Percentiles rank a stretch among this genome's conserved stretches.
These are phyloP conservation scores for Hydrocynus forskahlii DNA, from an alignment of 2,797 vertebrate species.

Conservation along the genomic window DNA sequence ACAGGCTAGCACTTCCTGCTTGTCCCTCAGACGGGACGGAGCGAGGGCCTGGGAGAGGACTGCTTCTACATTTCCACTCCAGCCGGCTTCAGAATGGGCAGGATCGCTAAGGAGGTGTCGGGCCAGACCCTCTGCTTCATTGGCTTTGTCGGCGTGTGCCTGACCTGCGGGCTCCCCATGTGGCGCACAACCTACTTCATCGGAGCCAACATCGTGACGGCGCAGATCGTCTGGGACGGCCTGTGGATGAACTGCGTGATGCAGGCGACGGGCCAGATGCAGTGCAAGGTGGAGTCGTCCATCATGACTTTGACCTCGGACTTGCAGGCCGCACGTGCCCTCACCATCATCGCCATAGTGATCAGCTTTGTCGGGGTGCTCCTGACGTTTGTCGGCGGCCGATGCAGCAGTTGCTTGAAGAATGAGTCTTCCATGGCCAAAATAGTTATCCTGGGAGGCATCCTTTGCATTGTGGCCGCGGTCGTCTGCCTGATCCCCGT, in stretches of 20 bases:
- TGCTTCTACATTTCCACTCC: neutral
- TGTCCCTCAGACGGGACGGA: slow-evolving; percentile 31
- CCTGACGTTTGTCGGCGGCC: slow-evolving; percentile 73
- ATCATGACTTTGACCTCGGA: slow-evolving; percentile 70
- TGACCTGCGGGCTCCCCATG: slow-evolving; percentile 77
- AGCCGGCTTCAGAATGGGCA: slow-evolving; percentile 69
- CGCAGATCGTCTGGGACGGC: slow-evolving; percentile 80
- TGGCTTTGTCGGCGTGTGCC: slow-evolving; percentile 69
- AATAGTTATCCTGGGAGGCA: slow-evolving; percentile 72
- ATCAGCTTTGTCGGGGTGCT: slow-evolving; percentile 74
- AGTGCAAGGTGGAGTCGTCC: slow-evolving; percentile 74
- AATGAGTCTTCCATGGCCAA: slow-evolving; percentile 69
- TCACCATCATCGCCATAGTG: slow-evolving; percentile 76
- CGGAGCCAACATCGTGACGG: slow-evolving; percentile 81
- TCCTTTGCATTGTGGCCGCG: slow-evolving; percentile 67
- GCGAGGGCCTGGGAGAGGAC: neutral
- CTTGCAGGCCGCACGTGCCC: slow-evolving; percentile 74
- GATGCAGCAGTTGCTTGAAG: slow-evolving; percentile 75
- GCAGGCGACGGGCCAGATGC: slow-evolving; percentile 85
- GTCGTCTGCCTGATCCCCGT: slow-evolving; percentile 57
- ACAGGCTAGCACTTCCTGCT: slow-evolving; percentile 56
- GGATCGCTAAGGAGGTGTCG: slow-evolving; percentile 71
- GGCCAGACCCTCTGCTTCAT: slow-evolving; percentile 74
- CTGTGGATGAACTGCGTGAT: slow-evolving; percentile 85
- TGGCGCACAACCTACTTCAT: slow-evolving; percentile 79